phyloP scores from a whole-genome alignment of 2,797 vertebrate species.

The Lagodon rhomboides region DNA sequence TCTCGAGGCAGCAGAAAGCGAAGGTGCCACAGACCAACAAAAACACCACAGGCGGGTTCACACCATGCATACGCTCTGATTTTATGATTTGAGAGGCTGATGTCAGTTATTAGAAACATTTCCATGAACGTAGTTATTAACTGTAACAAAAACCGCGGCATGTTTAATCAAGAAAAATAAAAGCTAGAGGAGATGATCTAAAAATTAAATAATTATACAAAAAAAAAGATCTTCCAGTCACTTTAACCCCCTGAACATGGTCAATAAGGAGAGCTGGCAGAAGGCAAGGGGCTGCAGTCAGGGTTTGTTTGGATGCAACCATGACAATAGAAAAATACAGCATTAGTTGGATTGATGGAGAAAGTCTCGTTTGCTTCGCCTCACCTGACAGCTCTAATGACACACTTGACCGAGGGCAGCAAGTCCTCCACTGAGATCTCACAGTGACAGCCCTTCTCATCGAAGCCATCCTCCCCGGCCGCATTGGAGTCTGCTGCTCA shows the following conservation, averaged over 20 bases:
- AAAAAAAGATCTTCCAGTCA: constrained; percentile 1
- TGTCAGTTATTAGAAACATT: no score
- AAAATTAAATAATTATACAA: constrained; percentile 24
- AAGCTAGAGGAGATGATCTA: background rate
- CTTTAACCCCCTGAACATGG: constrained; percentile 24
- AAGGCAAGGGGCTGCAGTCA: constrained; percentile 19
- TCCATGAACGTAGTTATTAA: no score
- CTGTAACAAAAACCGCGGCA: no score
- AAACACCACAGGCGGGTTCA: no score
- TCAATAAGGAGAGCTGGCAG: constrained; percentile 13
- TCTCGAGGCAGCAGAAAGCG: no score
- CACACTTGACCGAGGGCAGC: constrained; percentile 93
- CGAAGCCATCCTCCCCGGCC: constrained; percentile 91
- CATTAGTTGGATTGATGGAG: background rate
- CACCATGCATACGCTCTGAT: no score
- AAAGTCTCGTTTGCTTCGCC: constrained; percentile 49
- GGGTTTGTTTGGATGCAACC: constrained; percentile 36
- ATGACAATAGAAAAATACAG: background rate
- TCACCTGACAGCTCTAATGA: constrained; percentile 97
- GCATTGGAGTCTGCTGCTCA: constrained; percentile 90
- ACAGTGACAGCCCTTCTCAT: constrained; percentile 96
- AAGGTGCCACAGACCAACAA: no score
- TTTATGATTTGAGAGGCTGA: no score
- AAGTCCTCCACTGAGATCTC: constrained; percentile 97
- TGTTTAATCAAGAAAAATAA: no score